Evolutionary conservation across 2,797 vertebrate genomes (phyloP).

Genomic region (Tarsius wallacei): DNA sequence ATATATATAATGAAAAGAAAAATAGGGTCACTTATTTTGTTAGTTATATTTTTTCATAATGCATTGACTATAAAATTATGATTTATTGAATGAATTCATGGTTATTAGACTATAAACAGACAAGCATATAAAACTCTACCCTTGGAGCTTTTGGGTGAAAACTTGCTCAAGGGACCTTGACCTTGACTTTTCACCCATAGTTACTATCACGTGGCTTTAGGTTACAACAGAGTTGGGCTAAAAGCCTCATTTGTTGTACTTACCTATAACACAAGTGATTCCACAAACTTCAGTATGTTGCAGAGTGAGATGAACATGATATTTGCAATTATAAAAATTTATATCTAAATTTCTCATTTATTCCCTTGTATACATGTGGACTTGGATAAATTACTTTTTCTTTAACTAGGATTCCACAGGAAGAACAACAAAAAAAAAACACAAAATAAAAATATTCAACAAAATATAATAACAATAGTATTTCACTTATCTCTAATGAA

Average conservation of each 20-base stretch:
- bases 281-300: not conserved
- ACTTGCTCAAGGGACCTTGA: rapidly evolving
- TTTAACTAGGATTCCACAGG: not conserved
- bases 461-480: not conserved
- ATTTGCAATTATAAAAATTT: not conserved
- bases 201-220: not conserved
- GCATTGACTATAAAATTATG: not conserved
- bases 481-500: not conserved
- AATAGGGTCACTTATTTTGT: not conserved
- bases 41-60: not conserved
- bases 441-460: not conserved
- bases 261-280: not conserved
- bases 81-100: not conserved
- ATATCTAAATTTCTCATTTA: not conserved
- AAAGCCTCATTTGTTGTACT: not conserved
- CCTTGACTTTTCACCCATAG: not conserved
- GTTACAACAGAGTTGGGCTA: not conserved
- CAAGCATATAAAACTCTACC: not conserved
- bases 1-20: not conserved
- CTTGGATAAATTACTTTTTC: not conserved
- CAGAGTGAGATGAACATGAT: not conserved
- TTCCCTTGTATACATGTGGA: not conserved
- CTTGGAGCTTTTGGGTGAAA: not conserved
- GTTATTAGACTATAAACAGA: not conserved
- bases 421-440: not conserved